Evolutionary conservation across 2,888 invertebrate genomes (phyloP).

Genomic region (Nephrocerus scutellatus): DNA sequence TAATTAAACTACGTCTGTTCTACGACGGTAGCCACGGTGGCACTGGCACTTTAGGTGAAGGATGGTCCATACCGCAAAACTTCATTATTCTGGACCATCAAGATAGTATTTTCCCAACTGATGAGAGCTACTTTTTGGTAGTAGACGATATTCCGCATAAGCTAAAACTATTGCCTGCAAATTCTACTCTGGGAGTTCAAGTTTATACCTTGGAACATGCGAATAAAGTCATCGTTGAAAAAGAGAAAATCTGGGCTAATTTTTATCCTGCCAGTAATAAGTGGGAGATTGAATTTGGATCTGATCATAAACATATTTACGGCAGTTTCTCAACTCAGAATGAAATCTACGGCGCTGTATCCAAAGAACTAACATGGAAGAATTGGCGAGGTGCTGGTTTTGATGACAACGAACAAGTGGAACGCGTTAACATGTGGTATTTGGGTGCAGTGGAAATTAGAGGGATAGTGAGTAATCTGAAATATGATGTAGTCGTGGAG

Average conservation of each 20-base stretch:
- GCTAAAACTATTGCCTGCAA: background rate
- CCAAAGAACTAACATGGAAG: constrained; percentile 9
- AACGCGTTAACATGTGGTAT: constrained; percentile 11
- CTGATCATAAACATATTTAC: constrained; percentile 6
- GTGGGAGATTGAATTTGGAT: constrained; percentile 11
- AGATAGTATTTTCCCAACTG: constrained; percentile 7
- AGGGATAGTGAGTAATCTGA: constrained; percentile 1
- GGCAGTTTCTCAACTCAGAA: too few species aligned
- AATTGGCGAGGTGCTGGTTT: constrained; percentile 11
- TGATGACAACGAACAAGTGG: constrained; percentile 1
- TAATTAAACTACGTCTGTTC: constrained; percentile 1
- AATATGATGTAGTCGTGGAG: background rate
- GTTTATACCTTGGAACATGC: background rate
- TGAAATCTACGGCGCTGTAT: constrained; percentile 9
- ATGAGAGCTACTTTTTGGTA: background rate
- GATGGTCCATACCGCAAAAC: constrained; percentile 11
- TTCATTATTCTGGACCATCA: constrained; percentile 8
- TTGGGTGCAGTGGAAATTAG: constrained; percentile 3
- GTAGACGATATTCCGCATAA: constrained; percentile 7
- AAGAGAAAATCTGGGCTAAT: constrained; percentile 5
- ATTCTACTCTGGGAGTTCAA: background rate
- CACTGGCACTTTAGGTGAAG: constrained; percentile 7
- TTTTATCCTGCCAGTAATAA: background rate
- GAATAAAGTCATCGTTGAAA: too few species aligned
- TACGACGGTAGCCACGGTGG: constrained; percentile 5